These are phyloP conservation scores for Heliconius hortense DNA, from an alignment of 2,888 invertebrate genomes.

Conservation along the genomic window DNA sequence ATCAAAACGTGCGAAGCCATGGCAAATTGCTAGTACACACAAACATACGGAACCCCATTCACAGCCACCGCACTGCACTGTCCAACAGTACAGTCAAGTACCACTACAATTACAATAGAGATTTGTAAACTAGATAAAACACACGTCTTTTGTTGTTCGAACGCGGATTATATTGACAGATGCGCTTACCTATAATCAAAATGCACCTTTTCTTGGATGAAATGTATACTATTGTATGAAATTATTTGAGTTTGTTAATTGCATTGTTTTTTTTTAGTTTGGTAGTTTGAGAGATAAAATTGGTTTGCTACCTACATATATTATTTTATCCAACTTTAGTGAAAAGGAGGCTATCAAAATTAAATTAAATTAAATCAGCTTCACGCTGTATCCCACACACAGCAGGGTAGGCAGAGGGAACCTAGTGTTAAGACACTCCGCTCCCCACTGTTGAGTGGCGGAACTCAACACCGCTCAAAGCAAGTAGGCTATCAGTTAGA, in stretches of 20 bases:
- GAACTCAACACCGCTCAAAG: no score
- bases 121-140: constrained; percentile 43
- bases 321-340: neutral
- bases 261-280: neutral
- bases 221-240: constrained; percentile 21
- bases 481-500: neutral
- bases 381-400: no score
- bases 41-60: constrained; percentile 43
- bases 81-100: constrained; percentile 46
- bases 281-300: neutral
- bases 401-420: no score
- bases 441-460: no score
- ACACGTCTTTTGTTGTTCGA: constrained; percentile 31
- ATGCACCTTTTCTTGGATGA: neutral
- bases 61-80: constrained; percentile 17
- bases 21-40: neutral
- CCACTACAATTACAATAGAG: constrained; percentile 40
- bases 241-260: constrained; percentile 9
- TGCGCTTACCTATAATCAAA: constrained; percentile 15
- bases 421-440: no score
- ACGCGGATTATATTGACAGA: constrained; percentile 32
- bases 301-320: neutral
- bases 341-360: no score
- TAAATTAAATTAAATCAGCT: no score
- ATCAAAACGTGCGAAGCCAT: neutral